phyloP scores from a whole-genome alignment of 2,888 invertebrate genomes.

The Euplagia quadripunctaria region DNA sequence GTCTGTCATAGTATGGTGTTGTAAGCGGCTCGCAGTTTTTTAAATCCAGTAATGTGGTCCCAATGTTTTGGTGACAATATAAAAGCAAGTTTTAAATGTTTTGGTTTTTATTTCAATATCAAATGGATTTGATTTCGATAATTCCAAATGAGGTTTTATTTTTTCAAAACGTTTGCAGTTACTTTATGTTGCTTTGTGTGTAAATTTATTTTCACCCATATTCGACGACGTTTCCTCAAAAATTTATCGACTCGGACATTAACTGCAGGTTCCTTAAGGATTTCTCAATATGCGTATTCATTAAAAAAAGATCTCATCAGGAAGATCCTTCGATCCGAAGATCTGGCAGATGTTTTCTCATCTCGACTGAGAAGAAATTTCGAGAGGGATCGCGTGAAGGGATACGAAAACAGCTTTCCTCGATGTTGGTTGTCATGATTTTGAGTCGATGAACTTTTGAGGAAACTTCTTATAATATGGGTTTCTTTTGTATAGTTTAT shows the following conservation, averaged over 20 bases:
- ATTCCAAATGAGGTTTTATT: neutral
- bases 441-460: neutral
- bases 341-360: too few species aligned
- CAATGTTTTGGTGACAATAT: neutral
- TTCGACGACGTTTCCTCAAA: neutral
- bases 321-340: too few species aligned
- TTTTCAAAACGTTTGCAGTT: slow-evolving; percentile 12
- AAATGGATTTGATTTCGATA: neutral
- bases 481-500: slow-evolving; percentile 61
- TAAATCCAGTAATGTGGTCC: neutral
- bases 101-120: neutral
- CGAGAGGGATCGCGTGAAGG: neutral
- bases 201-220: slow-evolving; percentile 24
- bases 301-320: too few species aligned
- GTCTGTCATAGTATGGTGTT: neutral
- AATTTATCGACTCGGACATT: neutral
- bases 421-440: neutral
- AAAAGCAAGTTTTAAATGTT: neutral
- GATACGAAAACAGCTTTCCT: neutral
- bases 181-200: slow-evolving; percentile 29
- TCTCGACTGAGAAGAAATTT: neutral
- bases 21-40: neutral
- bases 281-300: too few species aligned
- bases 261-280: neutral
- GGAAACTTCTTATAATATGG: neutral